Evolutionary conservation across 2,797 vertebrate species (phyloP), one percentile per base, ranked within the genome.

Genomic region (Brachyrhaphis roseni): DNA sequence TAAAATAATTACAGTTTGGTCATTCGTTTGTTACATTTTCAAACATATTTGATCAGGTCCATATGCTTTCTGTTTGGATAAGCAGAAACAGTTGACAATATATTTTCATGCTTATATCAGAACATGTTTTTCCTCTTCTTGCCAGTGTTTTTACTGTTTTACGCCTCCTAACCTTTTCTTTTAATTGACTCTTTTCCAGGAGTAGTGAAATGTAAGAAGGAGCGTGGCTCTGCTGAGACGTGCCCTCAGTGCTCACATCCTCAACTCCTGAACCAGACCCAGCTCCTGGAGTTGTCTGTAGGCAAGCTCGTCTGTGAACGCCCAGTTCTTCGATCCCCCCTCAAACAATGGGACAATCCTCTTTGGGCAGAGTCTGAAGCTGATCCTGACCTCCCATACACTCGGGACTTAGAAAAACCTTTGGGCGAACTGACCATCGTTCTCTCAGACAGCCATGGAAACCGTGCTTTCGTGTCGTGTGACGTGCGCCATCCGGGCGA

Each of bases 171-270:
- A 41, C 6, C 41, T 75, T 16, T 20, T 20, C 3, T 71, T 76
- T 46, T 10, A 57, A 16, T 80, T 23, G 34, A 2, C 51, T 82
- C 55, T 84, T 18, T 80, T 75, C 34, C 83, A 97, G 96, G 95
- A 53, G 88, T 96, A 78, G 93, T 97, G 81, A 96, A 96, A 88
- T 96, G 96, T 80, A 96, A 95, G 88, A 96, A 95, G 81, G 96
- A 96, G 26, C 93, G 94, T 20, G 94, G 89, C 39, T 81, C 90
- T n/a, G 86, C 34, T 76, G 94, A 95, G 62, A 90, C 51, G 41
- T 97, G 96, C 79, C 92, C 94, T 7, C 86, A 89, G 78, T 97
- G 96, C 82, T 87, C 81, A 64, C 95, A 94, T 77, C 96, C 96
- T 78, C 94, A 90, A 59, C 41, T 86, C 45, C 85, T 96, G 26